Percentiles rank a stretch among this genome's conserved stretches.
Conservation (phyloP, 2,888 invertebrate species). For the Aspidiotus rigidus region DNA sequence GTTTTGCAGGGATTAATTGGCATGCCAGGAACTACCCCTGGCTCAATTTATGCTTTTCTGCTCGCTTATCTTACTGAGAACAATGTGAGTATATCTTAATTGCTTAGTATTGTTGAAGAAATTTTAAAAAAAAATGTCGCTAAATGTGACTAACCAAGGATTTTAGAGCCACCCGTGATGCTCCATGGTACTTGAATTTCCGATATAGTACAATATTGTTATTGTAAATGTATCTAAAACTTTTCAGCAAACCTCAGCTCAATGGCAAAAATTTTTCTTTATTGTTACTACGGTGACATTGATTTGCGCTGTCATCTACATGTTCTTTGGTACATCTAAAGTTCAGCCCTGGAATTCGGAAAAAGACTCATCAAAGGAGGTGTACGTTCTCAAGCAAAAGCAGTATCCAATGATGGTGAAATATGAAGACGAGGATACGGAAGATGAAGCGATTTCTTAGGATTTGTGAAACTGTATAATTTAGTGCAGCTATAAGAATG, state of each 20-base stretch:
- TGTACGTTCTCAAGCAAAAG: conserved; percentile 2
- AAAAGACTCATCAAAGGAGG: conserved; percentile 25
- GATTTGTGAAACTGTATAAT: too few species aligned
- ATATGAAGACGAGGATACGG: too few species aligned
- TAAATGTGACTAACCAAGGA: too few species aligned
- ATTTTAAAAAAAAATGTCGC: too few species aligned
- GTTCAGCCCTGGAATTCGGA: conserved; percentile 52
- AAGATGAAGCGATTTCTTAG: too few species aligned
- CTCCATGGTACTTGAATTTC: too few species aligned
- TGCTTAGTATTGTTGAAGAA: too few species aligned
- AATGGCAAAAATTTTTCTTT: conserved; percentile 55
- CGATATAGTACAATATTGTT: too few species aligned
- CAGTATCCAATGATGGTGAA: too few species aligned
- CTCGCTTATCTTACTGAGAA: conserved; percentile 54
- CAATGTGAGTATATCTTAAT: conserved; percentile 49
- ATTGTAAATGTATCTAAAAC: too few species aligned
- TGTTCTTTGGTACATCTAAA: conserved; percentile 50
- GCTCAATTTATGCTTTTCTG: conserved; percentile 55
- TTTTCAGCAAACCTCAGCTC: conserved; percentile 51
- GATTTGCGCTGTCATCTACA: conserved; percentile 48
- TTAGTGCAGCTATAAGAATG: too few species aligned
- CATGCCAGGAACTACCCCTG: conserved; percentile 50
- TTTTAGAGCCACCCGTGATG: too few species aligned
- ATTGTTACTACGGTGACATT: conserved; percentile 49
- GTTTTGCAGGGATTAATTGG: conserved; percentile 54